Evolutionary conservation across 2,113 vertebrate species (phyloP), one percentile per base, ranked within the genome.

Genomic region (Micronycteris hirsuta): DNA sequence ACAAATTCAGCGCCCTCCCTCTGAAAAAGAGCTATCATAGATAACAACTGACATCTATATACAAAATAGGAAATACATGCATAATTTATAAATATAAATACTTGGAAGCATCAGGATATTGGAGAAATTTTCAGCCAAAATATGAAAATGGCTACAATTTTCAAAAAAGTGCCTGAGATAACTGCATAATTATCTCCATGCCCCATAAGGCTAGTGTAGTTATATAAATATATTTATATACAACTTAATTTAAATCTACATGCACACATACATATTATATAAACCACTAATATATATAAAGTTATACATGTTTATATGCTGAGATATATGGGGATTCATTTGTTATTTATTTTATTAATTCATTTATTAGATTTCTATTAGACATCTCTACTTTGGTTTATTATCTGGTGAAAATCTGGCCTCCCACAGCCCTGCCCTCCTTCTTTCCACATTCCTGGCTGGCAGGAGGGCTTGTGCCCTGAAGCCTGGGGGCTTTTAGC

Each of bases 301-400:
- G 31, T 68, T 93, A 92, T 82, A 87, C 94, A 89, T 86, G 70
- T 97, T 97, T 97, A 95, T 97, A 85, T 93, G 83, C 63, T 95
- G 74, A 95, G 54, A 67, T 96, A 89, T 86, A 94, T 95, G 61
- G 68, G 91, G 56, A 95, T 93, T 97, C 93, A 73, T 77, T 97
- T 96, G 31, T 88, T 90, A 89, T 93, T 95, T 95, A 86, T 56
- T 93, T 96, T 92, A 97, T 93, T 97, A 93, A 97, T 97, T 96
- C 83, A 94, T 98, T 97, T 97, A 97, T 95, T 97, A 89, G 96
- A 94, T 95, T 98, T 97, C 90, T 96, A 95, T 86, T 96, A 89
- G 81, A 83, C 70, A 7, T 86, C 89, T 95, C 70, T 95, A n/a
- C 96, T 94, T 96, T 91, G 74, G 89, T 97, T 97, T 97, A 97